Conservation (phyloP, 2,797 vertebrate genomes). For the Acanthornis magna region DNA sequence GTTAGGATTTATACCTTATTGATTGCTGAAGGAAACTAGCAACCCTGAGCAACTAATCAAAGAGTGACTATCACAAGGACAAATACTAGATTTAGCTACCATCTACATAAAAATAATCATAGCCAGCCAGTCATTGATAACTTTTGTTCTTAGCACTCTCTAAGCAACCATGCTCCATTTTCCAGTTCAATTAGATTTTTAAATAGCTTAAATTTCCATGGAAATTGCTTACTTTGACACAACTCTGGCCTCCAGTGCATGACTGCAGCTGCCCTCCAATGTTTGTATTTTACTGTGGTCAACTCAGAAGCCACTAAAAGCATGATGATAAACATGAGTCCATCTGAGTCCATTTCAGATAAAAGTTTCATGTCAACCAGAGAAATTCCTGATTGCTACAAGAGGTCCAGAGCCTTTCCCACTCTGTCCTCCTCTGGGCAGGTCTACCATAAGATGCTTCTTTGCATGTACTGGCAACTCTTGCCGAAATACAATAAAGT, state of each 20-base stretch:
- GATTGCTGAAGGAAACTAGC: neutral
- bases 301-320: neutral
- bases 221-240: neutral
- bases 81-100: neutral
- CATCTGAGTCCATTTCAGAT: neutral
- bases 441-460: neutral
- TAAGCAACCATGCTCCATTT: neutral
- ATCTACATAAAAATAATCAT: neutral
- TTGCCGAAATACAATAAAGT: neutral
- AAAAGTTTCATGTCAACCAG: neutral
- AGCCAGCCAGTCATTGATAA: neutral
- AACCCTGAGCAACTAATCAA: neutral
- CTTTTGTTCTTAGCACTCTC: neutral
- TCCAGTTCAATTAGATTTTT: neutral
- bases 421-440: neutral
- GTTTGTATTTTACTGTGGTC: neutral
- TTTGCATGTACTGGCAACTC: neutral
- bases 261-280: neutral
- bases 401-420: neutral
- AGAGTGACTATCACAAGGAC: neutral
- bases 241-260: neutral
- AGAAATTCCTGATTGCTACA: neutral
- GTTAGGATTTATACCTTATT: neutral
- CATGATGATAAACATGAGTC: neutral
- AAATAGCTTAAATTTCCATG: neutral